phyloP scores from a whole-genome alignment of 53 echinoderm and acorn worm species.

The Henricia sp. region DNA sequence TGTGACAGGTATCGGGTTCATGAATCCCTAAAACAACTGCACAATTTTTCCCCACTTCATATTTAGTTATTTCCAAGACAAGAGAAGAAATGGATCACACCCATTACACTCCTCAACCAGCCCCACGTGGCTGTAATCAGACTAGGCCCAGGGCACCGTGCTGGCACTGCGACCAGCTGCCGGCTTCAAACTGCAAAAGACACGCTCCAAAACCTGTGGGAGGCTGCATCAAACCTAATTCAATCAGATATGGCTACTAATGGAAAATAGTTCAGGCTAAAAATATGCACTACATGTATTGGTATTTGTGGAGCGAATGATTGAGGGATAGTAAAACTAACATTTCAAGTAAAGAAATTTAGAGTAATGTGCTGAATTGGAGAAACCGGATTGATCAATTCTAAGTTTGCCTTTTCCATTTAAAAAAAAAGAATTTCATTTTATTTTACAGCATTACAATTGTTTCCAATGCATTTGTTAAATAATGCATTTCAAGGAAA shows the following conservation, averaged over 20 bases:
- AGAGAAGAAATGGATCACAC: slow-evolving; percentile 14
- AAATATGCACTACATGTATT: neutral
- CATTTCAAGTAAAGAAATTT: neutral
- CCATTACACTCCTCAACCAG: slow-evolving; percentile 25
- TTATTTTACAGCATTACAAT: too few relatives aligned
- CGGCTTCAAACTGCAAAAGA: neutral
- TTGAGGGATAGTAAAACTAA: neutral
- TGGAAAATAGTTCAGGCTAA: neutral
- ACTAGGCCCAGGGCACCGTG: slow-evolving; percentile 14
- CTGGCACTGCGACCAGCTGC: neutral
- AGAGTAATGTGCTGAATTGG: neutral
- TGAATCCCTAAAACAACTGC: neutral
- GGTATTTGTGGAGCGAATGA: neutral
- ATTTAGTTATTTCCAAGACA: slow-evolving; percentile 20
- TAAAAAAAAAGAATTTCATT: too few relatives aligned
- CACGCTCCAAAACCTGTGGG: slow-evolving; percentile 15
- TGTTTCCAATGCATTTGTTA: too few relatives aligned
- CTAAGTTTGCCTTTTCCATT: neutral
- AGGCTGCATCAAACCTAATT: slow-evolving; percentile 42
- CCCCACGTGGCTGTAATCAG: slow-evolving; percentile 53
- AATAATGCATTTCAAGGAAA: too few relatives aligned
- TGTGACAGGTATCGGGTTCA: neutral
- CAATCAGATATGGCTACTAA: slow-evolving; percentile 19
- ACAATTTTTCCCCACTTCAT: neutral
- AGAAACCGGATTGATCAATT: too few relatives aligned